Evolutionary conservation across 2,888 invertebrate genomes (phyloP).

Genomic region (Phyllotreta striolata): DNA sequence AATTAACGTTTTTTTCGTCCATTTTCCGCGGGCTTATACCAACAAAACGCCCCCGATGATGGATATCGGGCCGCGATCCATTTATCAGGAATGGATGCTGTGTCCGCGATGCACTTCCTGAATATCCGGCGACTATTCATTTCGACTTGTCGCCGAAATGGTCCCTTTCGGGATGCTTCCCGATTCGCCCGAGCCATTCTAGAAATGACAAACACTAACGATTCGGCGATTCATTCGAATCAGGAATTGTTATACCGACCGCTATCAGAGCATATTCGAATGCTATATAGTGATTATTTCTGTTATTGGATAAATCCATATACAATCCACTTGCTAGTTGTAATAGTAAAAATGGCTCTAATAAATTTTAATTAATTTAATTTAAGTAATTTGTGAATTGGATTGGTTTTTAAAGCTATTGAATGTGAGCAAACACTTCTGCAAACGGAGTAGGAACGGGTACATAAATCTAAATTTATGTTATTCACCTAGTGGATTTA

Average conservation of each 20-base stretch:
- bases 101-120: constrained; percentile 42
- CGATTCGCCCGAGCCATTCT: not conserved
- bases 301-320: constrained; percentile 43
- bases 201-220: constrained; percentile 55
- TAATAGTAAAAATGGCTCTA: no score
- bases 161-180: not conserved
- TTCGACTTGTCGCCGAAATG: constrained; percentile 19
- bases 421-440: no score
- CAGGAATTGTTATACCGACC: constrained; percentile 51
- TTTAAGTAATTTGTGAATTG: no score
- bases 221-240: constrained; percentile 53
- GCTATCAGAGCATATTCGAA: constrained; percentile 47
- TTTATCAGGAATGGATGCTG: constrained; percentile 39
- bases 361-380: no score
- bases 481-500: constrained; percentile 26
- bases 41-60: constrained; percentile 37
- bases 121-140: constrained; percentile 28
- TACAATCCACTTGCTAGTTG: no score
- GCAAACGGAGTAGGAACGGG: no score
- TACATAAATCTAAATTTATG: constrained; percentile 17
- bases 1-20: constrained; percentile 13
- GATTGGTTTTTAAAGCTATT: no score
- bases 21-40: constrained; percentile 37
- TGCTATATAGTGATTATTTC: constrained; percentile 38
- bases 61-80: constrained; percentile 34